Evolutionary conservation across 1,140 invertebrate species (phyloP), one percentile per base, ranked within the genome.

Genomic region (Reticulitermes speratus): DNA sequence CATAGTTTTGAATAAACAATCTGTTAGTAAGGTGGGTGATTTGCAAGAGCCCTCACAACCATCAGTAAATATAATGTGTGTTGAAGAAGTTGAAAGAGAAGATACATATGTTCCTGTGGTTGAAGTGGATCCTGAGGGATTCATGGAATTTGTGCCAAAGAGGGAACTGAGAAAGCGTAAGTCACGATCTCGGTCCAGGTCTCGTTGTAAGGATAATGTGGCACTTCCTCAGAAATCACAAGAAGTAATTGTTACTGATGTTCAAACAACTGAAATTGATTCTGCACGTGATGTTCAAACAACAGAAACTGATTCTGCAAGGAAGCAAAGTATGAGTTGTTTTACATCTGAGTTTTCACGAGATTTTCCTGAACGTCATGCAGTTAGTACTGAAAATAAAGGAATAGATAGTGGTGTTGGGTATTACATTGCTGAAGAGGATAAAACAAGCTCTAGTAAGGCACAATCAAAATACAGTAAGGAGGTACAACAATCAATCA

Each of bases 61-160:
- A 3, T 25, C n/a, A 75, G n/a, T 75, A 5, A 25, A 23, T 25
- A 44, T 38, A 38, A 38, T 86, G 16, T 75, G 19, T 86, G n/a
- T n/a, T 44, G 55, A 82, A 86, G 32, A 65, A 82, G 30, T n/a
- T 59, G 85, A 85, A 85, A 44, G 30, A 32, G 48, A 84, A 5
- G 84, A 84, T 19, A 16, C 45, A 5, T 87, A 87, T 44, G 90
- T 91, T 86, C 90, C 90, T 86, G 85, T 91, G 8, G 90, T 91
- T 82, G 88, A 90, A 84, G 88, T 91, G 8, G 92, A 93, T 88
- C 89, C 91, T 83, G 91, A 93, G 88, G 93, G 92, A 44, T 93
- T 93, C 87, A 90, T 91, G 81, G 91, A 92, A 88, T 91, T 90
- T 87, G 88, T 93, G 8, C 91, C 91, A 75, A 90, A 89, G 86